Evolutionary conservation across 2,797 vertebrate genomes (phyloP), one percentile per base, ranked within the genome.

Genomic region (Neosilurus hyrtlii): DNA sequence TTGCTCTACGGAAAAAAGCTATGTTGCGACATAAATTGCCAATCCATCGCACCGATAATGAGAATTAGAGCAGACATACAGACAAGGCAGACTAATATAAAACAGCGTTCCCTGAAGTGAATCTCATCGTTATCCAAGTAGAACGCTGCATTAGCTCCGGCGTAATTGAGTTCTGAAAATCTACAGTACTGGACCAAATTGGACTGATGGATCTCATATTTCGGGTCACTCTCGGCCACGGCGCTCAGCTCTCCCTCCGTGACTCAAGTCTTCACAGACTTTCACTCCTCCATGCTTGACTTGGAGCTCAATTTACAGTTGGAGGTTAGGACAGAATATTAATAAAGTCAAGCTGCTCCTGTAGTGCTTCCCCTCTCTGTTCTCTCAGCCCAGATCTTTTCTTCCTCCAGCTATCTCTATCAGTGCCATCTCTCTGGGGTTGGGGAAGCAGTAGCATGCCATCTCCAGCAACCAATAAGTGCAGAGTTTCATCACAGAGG

Each of bases 151-250:
- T 79, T 84, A 88, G 85, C 86, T 83, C 59, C 67, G 22, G 57
- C 1, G 82, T 85, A 85, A 88, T 84, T 83, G 83, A 83, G 85
- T 82, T 84, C 62, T 77, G 49, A 85, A 84, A 77, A 84, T 84
- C 79, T 70, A 80, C 68, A 74, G 52, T 79, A 72, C 68, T 26
- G 35, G 43, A 80, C 78, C 62, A 78, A 84, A 85, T 84, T 84
- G 80, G 62, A 84, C 70, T 24, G 75, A 80, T 70, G 62, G 4
- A 16, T 80, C 70, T 59, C 15, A 52, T 82, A 83, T 80, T 75
- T 68, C n/a, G 15, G 62, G 61, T 57, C 51, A 57, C 76, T 79
- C 83, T 59, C 6, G 1, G 7, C 26, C 10, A 24, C 65, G n/a
- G 6, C 16, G 10, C 22, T 56, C 35, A 30, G 6, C 56, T 52